These are phyloP conservation scores for Sesamia nonagrioides DNA, from an alignment of 1,140 invertebrate genomes.

Conservation along the genomic window DNA sequence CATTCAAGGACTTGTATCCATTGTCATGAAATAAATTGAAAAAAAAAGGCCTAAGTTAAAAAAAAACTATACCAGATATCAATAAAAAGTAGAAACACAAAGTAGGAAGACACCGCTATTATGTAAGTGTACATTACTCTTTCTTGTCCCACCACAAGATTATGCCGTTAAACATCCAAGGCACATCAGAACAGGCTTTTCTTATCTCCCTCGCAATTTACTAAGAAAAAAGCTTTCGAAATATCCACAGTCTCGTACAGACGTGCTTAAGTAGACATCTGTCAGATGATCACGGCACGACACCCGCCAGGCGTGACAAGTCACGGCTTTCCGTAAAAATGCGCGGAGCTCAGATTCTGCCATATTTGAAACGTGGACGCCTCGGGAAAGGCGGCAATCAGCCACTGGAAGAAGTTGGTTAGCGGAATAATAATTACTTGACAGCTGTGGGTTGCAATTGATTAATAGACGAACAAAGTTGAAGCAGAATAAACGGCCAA, in stretches of 20 bases:
- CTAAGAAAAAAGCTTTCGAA: slow-evolving; percentile 47
- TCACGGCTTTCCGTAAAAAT: slow-evolving; percentile 42
- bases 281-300: slow-evolving; percentile 53
- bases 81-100: not conserved
- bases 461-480: not conserved
- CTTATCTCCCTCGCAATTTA: slow-evolving; percentile 49
- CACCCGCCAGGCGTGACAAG: slow-evolving; percentile 33
- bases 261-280: slow-evolving; percentile 61
- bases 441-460: slow-evolving; percentile 28
- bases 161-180: slow-evolving; percentile 25
- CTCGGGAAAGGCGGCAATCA: slow-evolving; percentile 11
- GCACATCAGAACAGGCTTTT: slow-evolving; percentile 1
- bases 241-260: slow-evolving; percentile 37
- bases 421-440: slow-evolving; percentile 41
- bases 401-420: slow-evolving; percentile 2
- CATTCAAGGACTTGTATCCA: no score
- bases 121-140: not conserved
- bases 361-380: slow-evolving; percentile 20
- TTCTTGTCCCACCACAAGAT: slow-evolving; percentile 17
- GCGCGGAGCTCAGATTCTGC: slow-evolving; percentile 27
- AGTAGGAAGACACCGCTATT: not conserved
- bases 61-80: not conserved
- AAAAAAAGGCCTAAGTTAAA: no score
- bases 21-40: no score
- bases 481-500: not conserved